These are phyloP conservation scores for Sebastolobus alascanus DNA, from an alignment of 2,797 vertebrate genomes.

Conservation along the genomic window DNA sequence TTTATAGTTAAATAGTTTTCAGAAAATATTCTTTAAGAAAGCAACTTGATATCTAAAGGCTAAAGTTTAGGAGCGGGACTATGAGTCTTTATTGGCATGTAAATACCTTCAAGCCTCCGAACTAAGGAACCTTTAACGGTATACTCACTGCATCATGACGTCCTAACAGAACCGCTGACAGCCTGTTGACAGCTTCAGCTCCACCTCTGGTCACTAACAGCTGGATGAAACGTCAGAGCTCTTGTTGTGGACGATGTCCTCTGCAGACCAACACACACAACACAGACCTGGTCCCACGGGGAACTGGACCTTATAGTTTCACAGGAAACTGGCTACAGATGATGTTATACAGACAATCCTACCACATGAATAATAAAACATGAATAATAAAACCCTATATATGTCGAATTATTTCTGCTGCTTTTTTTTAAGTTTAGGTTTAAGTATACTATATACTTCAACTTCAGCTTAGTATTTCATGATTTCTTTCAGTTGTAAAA, in stretches of 20 bases:
- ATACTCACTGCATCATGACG: background rate
- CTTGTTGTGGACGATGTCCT: background rate
- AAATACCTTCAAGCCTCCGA: no score
- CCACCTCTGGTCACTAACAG: slow-evolving; percentile 4
- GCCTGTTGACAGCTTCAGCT: slow-evolving; percentile 8
- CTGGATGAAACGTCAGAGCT: background rate
- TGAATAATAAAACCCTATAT: background rate
- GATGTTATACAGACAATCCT: background rate
- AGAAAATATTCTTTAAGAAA: background rate
- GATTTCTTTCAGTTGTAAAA: background rate
- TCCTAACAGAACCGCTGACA: background rate
- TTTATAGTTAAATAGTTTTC: background rate
- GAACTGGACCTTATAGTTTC: background rate
- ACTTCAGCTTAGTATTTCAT: background rate
- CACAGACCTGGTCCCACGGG: background rate
- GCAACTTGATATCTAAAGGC: background rate
- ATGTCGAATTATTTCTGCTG: background rate
- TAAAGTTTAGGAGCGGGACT: no score
- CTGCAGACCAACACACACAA: background rate
- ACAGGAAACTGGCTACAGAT: background rate
- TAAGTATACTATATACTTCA: background rate
- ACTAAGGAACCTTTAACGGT: background rate
- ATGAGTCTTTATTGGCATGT: no score
- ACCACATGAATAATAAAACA: background rate
- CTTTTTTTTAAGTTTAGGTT: background rate